Conservation (phyloP, 2,113 vertebrate genomes). For the Theristicus caerulescens region DNA sequence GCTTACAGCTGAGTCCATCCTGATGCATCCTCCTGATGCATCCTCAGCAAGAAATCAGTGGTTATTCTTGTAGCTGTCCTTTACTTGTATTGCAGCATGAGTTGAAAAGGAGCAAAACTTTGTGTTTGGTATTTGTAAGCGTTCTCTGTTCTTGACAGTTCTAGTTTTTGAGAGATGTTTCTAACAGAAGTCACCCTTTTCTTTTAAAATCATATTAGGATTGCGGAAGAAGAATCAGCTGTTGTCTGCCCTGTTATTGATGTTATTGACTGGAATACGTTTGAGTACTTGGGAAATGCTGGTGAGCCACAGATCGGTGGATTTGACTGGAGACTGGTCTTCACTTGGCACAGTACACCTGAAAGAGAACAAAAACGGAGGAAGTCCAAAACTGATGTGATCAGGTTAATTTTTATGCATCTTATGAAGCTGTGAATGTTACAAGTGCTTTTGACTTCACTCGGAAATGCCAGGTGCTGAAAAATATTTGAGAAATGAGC, state of each 20-base stretch:
- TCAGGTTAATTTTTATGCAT: slow-evolving; percentile 80
- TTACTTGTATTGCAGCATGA: not conserved
- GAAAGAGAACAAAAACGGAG: slow-evolving; percentile 84
- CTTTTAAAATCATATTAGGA: slow-evolving; percentile 75
- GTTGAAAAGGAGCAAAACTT: not conserved
- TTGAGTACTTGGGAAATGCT: slow-evolving; percentile 91
- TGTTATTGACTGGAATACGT: slow-evolving; percentile 97
- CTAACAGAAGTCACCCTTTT: not conserved
- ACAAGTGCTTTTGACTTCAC: not conserved
- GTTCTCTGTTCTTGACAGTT: not conserved
- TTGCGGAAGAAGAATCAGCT: slow-evolving; percentile 87
- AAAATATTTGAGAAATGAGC: not conserved
- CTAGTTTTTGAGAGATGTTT: not conserved
- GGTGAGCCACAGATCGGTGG: slow-evolving; percentile 95
- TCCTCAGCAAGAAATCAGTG: not conserved
- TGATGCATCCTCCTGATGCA: not conserved
- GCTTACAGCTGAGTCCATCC: not conserved
- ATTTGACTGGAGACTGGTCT: slow-evolving; percentile 96
- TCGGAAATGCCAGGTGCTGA: not conserved
- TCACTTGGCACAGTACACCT: slow-evolving; percentile 90
- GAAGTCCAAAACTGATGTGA: slow-evolving; percentile 84
- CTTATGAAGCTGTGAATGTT: not conserved
- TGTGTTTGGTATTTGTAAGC: not conserved
- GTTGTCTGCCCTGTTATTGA: slow-evolving; percentile 97
- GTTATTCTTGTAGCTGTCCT: not conserved